Percentiles rank a stretch among this genome's conserved stretches.
Evolutionary conservation across 1,140 invertebrate genomes (phyloP).

Genomic region (Galendromus occidentalis): DNA sequence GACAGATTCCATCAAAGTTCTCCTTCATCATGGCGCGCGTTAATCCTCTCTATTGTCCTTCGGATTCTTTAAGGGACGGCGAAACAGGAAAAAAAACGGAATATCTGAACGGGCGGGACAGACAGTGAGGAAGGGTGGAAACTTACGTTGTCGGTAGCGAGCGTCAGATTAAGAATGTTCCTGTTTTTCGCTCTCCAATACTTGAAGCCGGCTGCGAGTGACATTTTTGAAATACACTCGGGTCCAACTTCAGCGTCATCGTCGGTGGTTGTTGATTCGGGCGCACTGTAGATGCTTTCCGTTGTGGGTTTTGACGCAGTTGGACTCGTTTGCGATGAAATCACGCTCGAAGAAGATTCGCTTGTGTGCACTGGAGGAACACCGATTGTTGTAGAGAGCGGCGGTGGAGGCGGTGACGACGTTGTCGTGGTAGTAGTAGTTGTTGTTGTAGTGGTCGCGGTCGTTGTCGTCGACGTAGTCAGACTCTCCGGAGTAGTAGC

Average conservation of each 20-base stretch:
- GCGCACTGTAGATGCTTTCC: background rate
- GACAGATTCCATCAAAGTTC: too few species aligned
- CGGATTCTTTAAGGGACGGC: too few species aligned
- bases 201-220: background rate
- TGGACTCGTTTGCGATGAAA: too few species aligned
- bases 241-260: slow-evolving; percentile 5
- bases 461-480: background rate
- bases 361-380: too few species aligned
- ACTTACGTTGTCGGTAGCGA: slow-evolving; percentile 6
- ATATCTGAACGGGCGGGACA: too few species aligned
- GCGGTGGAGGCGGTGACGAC: background rate
- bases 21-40: too few species aligned
- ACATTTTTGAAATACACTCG: background rate
- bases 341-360: too few species aligned
- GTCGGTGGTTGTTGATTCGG: background rate
- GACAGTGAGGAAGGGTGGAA: too few species aligned
- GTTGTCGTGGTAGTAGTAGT: background rate
- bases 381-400: too few species aligned
- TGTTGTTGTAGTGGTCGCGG: background rate
- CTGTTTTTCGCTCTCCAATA: background rate
- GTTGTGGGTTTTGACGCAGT: too few species aligned
- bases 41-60: too few species aligned
- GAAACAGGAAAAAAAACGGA: too few species aligned
- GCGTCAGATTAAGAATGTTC: background rate
- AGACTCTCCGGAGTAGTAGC: background rate